A percentile compares a stretch with the other conserved stretches of the same genome.
phyloP scores from a whole-genome alignment of 2,797 vertebrate species.

The Argya squamiceps region DNA sequence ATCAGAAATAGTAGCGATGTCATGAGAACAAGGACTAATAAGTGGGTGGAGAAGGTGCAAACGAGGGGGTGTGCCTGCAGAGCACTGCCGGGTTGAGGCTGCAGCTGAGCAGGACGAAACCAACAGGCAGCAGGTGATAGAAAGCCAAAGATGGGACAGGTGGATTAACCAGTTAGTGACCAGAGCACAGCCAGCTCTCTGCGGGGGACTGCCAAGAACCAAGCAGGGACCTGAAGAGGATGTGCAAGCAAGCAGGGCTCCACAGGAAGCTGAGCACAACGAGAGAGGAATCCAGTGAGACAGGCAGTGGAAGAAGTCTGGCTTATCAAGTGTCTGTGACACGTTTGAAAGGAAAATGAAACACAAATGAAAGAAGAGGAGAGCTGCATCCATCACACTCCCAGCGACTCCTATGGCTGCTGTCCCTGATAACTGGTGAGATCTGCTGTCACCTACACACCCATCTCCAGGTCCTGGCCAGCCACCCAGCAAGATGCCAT shows the following conservation, averaged over 20 bases:
- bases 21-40: not conserved
- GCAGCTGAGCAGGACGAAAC: not conserved
- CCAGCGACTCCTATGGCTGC: not conserved
- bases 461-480: not conserved
- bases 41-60: not conserved
- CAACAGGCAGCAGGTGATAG: not conserved
- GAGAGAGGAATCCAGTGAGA: not conserved
- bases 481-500: not conserved
- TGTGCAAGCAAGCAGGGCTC: not conserved
- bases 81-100: not conserved
- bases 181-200: not conserved
- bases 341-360: not conserved
- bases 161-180: not conserved
- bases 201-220: not conserved
- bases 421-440: not conserved
- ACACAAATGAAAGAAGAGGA: not conserved
- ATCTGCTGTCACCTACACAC: not conserved
- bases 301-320: not conserved
- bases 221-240: not conserved
- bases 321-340: not conserved
- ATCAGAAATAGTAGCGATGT: not conserved
- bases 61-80: not conserved
- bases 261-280: not conserved
- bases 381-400: not conserved
- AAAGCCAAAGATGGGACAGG: not conserved